A percentile compares a stretch with the other conserved stretches of the same genome.
These are phyloP conservation scores for Microctonus aethiopoides DNA, from an alignment of 2,888 invertebrate species.

Conservation along the genomic window DNA sequence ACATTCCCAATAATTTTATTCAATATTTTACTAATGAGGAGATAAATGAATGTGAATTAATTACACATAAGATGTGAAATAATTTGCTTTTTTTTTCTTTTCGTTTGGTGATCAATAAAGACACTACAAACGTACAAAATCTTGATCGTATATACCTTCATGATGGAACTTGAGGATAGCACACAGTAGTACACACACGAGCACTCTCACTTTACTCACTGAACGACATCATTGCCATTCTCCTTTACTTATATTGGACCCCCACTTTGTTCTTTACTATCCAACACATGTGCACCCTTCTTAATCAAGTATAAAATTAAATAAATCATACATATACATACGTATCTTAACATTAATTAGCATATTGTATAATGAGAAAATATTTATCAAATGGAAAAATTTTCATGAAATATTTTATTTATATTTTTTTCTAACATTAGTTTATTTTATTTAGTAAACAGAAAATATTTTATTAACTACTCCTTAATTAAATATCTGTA, in stretches of 20 bases:
- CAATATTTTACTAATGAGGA: too few species aligned
- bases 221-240: slow-evolving; percentile 59
- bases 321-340: too few species aligned
- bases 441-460: too few species aligned
- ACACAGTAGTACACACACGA: slow-evolving; percentile 58
- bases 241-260: slow-evolving; percentile 62
- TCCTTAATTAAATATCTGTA: too few species aligned
- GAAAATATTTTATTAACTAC: too few species aligned
- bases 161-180: slow-evolving; percentile 58
- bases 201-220: slow-evolving; percentile 67
- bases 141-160: slow-evolving; percentile 60
- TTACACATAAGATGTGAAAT: background rate
- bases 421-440: too few species aligned
- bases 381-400: too few species aligned
- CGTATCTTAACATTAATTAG: too few species aligned
- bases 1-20: background rate
- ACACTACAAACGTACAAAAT: slow-evolving; percentile 10
- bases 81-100: background rate
- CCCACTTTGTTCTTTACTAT: slow-evolving; percentile 58
- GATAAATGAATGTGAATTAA: background rate
- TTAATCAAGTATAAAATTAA: background rate
- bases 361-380: too few species aligned
- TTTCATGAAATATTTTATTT: too few species aligned
- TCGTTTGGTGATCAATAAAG: background rate
- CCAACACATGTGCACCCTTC: slow-evolving; percentile 18